These are phyloP conservation scores for Aphaenogaster ashmeadi DNA, from an alignment of 1,140 invertebrate species.

Conservation along the genomic window DNA sequence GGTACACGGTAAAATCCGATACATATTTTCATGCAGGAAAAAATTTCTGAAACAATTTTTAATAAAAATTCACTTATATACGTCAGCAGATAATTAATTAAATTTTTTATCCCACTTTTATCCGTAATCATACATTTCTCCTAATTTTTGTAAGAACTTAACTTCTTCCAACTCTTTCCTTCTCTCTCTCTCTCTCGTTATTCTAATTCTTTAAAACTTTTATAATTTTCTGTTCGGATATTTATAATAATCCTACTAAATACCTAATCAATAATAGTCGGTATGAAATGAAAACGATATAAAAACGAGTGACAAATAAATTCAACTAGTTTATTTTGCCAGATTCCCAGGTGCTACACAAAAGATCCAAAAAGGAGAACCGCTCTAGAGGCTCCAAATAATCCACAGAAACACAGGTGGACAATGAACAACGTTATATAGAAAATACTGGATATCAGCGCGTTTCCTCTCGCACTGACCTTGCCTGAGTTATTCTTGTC, in stretches of 20 bases:
- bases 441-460: slow-evolving; percentile 72
- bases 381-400: slow-evolving; percentile 48
- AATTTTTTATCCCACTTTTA: background rate
- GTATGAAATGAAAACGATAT: background rate
- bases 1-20: background rate
- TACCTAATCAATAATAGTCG: too few relatives aligned
- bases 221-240: background rate
- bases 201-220: background rate
- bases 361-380: background rate
- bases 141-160: background rate
- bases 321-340: background rate
- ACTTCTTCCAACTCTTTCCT: background rate
- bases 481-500: slow-evolving; percentile 72
- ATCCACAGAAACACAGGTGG: slow-evolving; percentile 74
- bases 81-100: background rate
- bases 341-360: background rate
- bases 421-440: slow-evolving; percentile 71
- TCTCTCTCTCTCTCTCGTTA: too few relatives aligned
- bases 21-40: background rate
- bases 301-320: background rate
- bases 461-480: slow-evolving; percentile 56
- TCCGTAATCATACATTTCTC: background rate
- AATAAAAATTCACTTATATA: background rate
- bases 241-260: background rate
- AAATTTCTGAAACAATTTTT: background rate